Base-by-base conservation (phyloP, 2,888 invertebrate genomes). In the Hydropsyche betteni region DNA sequence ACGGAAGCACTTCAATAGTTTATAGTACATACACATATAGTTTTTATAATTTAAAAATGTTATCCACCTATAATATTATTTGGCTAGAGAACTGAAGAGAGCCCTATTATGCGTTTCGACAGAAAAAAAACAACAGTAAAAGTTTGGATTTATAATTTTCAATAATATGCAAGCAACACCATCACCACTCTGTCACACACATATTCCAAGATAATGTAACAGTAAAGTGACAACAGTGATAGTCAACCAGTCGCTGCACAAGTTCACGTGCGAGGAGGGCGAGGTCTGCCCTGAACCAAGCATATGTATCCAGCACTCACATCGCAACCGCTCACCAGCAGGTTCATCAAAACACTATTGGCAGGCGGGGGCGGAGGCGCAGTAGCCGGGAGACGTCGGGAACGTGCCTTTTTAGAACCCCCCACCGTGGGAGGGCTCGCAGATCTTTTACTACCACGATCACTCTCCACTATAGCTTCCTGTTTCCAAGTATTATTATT, bases 301-400 rank as follows among this genome's bases (percentile, higher is more conserved):
- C 95, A 95, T 83, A 93, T 91, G 85, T 97, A 97, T 80, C 97
- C 97, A 81, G 96, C 94, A 87, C 94, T 94, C 84, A 94, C 93
- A 86, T 97, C 97, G 86, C 96, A 96, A 82, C 97, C 97, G 89
- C 94, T 96, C 87, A 97, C 94, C 88, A 97, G 90, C 81, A 97
- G 91, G 88, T 97, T 97, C 92, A 96, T 94, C 83, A 97, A 91
- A 83, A 97, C 97, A 85, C 94, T 93, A 81, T 91, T 92, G 75
- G 91, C 91, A 76, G 89, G 89, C 79, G 89, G 88, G 7, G 84
- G 82, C 0, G 82, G 81, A 24, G 83, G 80, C 74, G 74, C 78
- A 75, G 79, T 75, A 81, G 81, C 81, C 10, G 86, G 85, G 0
- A 86, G 86, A 14, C 75, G 72, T 86, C 36, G 86, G 85, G 78